Base-by-base conservation (phyloP, 2,797 vertebrate genomes). In the Apogon talboti region DNA sequence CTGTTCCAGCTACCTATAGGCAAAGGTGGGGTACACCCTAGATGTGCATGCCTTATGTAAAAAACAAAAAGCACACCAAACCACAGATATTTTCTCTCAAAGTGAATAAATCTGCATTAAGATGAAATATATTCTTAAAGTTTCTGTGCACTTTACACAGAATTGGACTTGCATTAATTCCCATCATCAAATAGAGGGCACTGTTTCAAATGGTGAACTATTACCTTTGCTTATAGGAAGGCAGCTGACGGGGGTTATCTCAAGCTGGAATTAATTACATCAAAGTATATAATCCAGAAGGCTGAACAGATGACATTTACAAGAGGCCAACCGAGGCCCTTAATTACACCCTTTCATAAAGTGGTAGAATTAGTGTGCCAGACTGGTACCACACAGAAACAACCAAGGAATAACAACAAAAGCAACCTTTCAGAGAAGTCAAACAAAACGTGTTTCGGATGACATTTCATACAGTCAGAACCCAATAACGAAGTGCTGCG, bases 341-440 rank as follows among this genome's bases (percentile, higher is more conserved):
- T 89, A 87, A 88, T 89, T 84, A 85, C 71, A 83, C 72, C 78
- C 67, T 87, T 87, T 79, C 69, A 80, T 75, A 77, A 83, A 84
- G 83, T 71, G 63, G 69, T 52, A 62, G 62, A 68, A 83, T 81
- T 77, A 76, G 62, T 71, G 69, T 61, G 79, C 56, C 53, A 60
- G 63, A 30, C 66, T 63, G 64, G 52, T 64, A 30, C 48, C 19
- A 18, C 54, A 46, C 15, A 70, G 51, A 76, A 83, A 85, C 72
- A 82, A 64, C 6, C 19, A 11, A 41, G 18, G 42, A 69, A 82
- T 59, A 82, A 66, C 78, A 80, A 77, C 68, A 73, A 42, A 2
- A 3, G 57, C 56, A 87, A 89, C 81, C 67, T 86, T 89, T 88
- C 21, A 24, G 55, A 76, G 64, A 65, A 74, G 76, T 74, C 58